Evolutionary conservation across 2,888 invertebrate genomes (phyloP).

Genomic region (Adelphocoris suturalis): DNA sequence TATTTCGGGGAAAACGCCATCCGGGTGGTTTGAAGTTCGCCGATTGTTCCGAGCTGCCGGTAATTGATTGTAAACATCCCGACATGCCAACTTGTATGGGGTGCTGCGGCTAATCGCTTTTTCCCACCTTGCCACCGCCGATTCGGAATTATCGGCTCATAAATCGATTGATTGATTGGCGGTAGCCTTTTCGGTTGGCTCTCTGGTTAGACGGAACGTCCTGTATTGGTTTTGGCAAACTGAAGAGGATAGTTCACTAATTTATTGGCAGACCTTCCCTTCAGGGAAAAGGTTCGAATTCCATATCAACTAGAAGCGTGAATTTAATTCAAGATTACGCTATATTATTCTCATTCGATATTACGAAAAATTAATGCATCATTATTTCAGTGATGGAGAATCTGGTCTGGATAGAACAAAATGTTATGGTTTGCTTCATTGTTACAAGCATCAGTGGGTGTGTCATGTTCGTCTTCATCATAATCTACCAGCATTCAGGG

Average conservation of each 20-base stretch:
- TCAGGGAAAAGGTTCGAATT: too few species aligned
- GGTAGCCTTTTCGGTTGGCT: not conserved
- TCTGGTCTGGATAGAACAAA: too few species aligned
- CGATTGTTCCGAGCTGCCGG: not conserved
- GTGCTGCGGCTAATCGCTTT: slow-evolving; percentile 7
- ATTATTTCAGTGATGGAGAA: too few species aligned
- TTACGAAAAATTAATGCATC: too few species aligned
- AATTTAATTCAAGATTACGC: too few species aligned
- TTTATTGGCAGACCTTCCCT: too few species aligned
- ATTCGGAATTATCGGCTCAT: not conserved
- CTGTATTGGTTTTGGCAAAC: not conserved
- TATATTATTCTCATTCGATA: too few species aligned
- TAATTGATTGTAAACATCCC: slow-evolving; percentile 6
- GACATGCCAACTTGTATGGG: not conserved
- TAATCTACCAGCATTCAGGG: too few species aligned
- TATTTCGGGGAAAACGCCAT: not conserved
- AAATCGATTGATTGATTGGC: not conserved
- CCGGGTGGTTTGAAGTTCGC: not conserved
- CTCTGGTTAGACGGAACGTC: not conserved
- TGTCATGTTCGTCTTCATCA: too few species aligned
- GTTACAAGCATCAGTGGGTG: too few species aligned
- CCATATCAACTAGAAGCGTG: too few species aligned
- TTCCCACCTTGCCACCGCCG: not conserved
- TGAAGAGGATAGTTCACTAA: not conserved
- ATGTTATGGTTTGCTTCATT: too few species aligned